Evolutionary conservation across 2,797 vertebrate species (phyloP).

Genomic region (Todus mexicanus): DNA sequence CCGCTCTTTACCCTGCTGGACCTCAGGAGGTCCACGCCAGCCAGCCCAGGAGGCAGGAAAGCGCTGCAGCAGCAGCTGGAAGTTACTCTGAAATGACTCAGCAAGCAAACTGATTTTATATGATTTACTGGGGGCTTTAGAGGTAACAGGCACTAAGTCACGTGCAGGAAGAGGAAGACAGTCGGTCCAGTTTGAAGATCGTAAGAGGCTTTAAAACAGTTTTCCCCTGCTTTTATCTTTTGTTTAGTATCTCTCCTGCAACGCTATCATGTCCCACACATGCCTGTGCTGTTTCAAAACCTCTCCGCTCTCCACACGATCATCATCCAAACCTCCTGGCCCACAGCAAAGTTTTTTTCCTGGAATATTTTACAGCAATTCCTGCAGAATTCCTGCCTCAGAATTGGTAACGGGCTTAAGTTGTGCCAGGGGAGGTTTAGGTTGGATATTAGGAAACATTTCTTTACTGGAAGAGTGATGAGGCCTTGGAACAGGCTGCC

Average conservation of each 20-base stretch:
- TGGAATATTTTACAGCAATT: background rate
- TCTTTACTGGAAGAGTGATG: too few species aligned
- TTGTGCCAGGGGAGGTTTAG: too few species aligned
- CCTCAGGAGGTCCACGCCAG: background rate
- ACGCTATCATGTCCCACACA: background rate
- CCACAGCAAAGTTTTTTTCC: background rate
- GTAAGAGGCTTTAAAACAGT: background rate
- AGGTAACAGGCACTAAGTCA: background rate
- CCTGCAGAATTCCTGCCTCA: background rate
- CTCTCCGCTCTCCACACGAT: rapidly evolving
- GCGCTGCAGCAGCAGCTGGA: background rate
- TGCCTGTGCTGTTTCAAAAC: background rate
- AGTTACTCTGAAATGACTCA: background rate
- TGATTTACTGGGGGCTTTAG: background rate
- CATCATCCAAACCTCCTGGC: background rate
- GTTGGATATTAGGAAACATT: too few species aligned
- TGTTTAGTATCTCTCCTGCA: background rate
- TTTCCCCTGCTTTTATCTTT: background rate
- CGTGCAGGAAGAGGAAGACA: background rate
- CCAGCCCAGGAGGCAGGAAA: background rate
- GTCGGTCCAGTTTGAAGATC: background rate
- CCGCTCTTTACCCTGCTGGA: background rate
- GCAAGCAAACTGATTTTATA: background rate
- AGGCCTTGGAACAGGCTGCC: too few species aligned
- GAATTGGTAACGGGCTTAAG: too few species aligned